Evolutionary conservation across 2,888 invertebrate genomes (phyloP).

Genomic region (Standfussiana lucernea): DNA sequence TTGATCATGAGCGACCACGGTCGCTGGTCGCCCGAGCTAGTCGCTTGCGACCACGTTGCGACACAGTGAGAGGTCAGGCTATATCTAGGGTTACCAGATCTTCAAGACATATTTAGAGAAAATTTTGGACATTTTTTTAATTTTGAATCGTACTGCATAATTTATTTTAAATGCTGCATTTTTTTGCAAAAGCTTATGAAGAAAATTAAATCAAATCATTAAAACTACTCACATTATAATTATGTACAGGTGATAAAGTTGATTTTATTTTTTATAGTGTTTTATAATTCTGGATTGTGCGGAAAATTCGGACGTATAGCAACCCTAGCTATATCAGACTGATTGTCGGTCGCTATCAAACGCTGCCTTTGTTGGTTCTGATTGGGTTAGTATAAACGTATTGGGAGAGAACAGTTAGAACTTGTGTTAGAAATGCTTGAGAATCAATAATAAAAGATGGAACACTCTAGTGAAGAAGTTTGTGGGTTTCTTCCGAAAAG

Average conservation of each 20-base stretch:
- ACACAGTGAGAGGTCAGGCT: slow-evolving; percentile 64
- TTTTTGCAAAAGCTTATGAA: neutral
- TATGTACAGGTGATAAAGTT: neutral
- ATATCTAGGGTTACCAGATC: neutral
- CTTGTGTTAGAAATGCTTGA: neutral
- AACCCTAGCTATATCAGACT: slow-evolving; percentile 8
- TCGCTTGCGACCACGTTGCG: slow-evolving; percentile 39
- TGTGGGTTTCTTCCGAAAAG: neutral
- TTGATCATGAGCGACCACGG: slow-evolving; percentile 60
- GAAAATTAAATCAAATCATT: neutral
- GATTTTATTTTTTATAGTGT: neutral
- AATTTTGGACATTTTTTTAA: rapidly evolving
- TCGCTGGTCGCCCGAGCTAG: slow-evolving; percentile 30
- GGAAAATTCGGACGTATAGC: neutral
- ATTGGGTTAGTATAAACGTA: slow-evolving; percentile 5
- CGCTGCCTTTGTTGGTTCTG: slow-evolving; percentile 6
- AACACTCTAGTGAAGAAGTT: neutral
- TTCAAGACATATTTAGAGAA: neutral
- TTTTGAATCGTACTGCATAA: neutral
- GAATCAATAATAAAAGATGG: neutral
- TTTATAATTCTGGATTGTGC: neutral
- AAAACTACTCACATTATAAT: neutral
- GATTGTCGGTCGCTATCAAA: slow-evolving; percentile 50
- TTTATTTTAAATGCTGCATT: neutral
- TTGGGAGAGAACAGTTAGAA: too few species aligned